phyloP scores from a whole-genome alignment of 2,797 vertebrate species.

The Cynopterus sphinx region DNA sequence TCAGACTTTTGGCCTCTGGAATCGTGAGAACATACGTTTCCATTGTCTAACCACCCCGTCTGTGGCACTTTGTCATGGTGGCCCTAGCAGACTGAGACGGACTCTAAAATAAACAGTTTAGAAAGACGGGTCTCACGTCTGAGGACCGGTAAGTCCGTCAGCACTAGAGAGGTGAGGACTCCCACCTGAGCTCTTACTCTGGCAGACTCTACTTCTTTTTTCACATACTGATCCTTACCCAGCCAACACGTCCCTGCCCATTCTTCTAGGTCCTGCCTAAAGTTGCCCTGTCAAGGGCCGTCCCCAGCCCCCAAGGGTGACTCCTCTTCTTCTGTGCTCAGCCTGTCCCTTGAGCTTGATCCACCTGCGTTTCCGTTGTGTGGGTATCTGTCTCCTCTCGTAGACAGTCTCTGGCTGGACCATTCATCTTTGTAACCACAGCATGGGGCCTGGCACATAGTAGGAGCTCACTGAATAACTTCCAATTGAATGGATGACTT shows the following conservation, averaged over 20 bases:
- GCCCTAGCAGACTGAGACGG: background rate
- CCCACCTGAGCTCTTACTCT: background rate
- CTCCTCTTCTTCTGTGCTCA: background rate
- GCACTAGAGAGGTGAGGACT: background rate
- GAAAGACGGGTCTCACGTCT: background rate
- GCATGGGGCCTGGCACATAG: background rate
- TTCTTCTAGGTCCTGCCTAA: background rate
- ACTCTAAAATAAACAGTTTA: background rate
- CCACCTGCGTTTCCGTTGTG: background rate
- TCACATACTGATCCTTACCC: background rate
- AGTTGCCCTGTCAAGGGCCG: no score
- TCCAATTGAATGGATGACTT: background rate
- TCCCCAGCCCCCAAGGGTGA: fast-evolving
- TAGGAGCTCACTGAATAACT: background rate
- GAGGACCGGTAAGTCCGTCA: no score
- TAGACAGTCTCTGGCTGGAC: background rate
- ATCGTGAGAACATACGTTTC: background rate
- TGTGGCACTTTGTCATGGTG: background rate
- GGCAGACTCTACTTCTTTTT: background rate
- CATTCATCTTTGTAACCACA: background rate
- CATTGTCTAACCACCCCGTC: background rate
- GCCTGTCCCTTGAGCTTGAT: background rate
- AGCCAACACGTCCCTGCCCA: background rate
- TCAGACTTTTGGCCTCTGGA: background rate
- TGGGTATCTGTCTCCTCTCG: fast-evolving